Evolutionary conservation across 1,140 invertebrate genomes (phyloP), one percentile per base, ranked within the genome.

Genomic region (Delia radicum): DNA sequence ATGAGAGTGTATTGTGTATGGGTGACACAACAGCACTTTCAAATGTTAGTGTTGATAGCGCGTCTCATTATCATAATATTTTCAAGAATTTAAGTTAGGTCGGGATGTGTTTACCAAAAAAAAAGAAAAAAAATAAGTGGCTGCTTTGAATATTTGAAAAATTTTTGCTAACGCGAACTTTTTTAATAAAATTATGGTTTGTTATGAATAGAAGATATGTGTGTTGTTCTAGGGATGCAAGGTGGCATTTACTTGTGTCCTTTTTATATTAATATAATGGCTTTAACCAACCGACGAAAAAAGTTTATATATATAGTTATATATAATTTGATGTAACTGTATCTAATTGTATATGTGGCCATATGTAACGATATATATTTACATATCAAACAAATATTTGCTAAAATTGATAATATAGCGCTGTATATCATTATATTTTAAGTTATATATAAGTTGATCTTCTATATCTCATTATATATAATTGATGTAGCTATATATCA

Each of bases 171-270:
- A 69, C 65, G 65, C 21, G 65, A 69, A 69, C n/a, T 69, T 69
- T 69, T 69, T 69, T 69, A 69, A 69, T 69, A 69, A 69, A 31
- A 69, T 69, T 69, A 69, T 69, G 65, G 65, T 13, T 37, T 69
- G 24, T 67, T 67, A 31, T n/a, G 28, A 29, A 37, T 21, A n/a
- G n/a, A 5, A 63, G 13, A 63, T 29, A 15, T 13, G 62, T 15
- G 27, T 10, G n/a, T n/a, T 3, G n/a, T 28, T 13, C 8, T 28
- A n/a, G 2, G 65, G 7, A 28, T 12, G 29, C 15, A 21, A 67
- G 4, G n/a, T 37, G 37, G 12, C 37, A 31, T n/a, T n/a, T 31
- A 31, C 24, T 69, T n/a, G 5, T 69, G 65, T 67, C 29, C 33
- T 33, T 33, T 65, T 65, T 33, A 2, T 31, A 18, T 67, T 21